Conservation (phyloP, 2,888 invertebrate species). For the Plagodis dolabraria region DNA sequence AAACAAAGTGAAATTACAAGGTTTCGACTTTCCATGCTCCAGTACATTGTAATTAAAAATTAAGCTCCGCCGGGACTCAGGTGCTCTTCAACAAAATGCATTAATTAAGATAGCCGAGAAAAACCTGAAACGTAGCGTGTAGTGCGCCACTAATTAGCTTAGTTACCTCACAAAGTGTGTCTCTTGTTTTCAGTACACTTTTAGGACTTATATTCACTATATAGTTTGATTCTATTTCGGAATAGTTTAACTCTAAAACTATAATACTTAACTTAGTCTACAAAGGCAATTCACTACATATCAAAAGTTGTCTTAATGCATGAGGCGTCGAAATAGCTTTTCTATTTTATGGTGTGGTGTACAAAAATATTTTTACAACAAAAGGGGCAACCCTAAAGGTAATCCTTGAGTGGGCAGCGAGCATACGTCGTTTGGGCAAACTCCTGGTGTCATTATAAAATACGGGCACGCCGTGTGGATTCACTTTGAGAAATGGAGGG, state of each 20-base stretch:
- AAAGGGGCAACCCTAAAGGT: conserved; percentile 62
- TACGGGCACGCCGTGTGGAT: conserved; percentile 73
- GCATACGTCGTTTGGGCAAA: conserved; percentile 76
- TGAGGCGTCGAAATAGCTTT: conserved; percentile 22
- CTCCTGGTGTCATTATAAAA: conserved; percentile 80
- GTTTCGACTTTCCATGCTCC: conserved; percentile 28
- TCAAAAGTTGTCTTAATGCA: conserved; percentile 23
- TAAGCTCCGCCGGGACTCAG: conserved; percentile 58
- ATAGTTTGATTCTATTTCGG: neutral
- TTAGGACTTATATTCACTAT: neutral
- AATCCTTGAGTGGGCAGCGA: conserved; percentile 77
- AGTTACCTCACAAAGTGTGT: conserved; percentile 43
- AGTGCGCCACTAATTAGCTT: conserved; percentile 59
- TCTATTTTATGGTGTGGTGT: conserved; percentile 40
- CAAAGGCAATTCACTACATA: conserved; percentile 30
- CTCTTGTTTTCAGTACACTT: conserved; percentile 16
- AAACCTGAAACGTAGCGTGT: conserved; percentile 59
- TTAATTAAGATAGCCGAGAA: conserved; percentile 67
- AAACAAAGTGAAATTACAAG: conserved; percentile 2
- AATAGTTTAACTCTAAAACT: conserved; percentile 5
- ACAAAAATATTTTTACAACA: conserved; percentile 50
- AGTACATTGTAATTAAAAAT: conserved; percentile 64
- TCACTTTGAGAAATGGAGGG: conserved; percentile 82
- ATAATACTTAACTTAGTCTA: conserved; percentile 16
- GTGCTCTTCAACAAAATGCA: conserved; percentile 69